phyloP scores from a whole-genome alignment of 2,888 invertebrate genomes.

The Mechanitis messenoides region DNA sequence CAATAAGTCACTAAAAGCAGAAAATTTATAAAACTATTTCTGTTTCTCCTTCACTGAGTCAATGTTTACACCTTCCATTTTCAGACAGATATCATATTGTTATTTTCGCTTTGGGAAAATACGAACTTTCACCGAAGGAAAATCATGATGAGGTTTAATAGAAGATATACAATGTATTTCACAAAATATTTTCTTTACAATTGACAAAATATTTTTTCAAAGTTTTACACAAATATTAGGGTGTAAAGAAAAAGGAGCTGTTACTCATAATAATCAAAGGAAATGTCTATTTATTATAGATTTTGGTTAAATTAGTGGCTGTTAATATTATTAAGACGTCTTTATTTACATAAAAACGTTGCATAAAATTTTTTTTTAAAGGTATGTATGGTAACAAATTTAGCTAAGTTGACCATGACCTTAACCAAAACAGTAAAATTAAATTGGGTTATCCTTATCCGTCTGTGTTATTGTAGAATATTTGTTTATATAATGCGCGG shows the following conservation, averaged over 20 bases:
- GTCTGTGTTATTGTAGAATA: slow-evolving; percentile 55
- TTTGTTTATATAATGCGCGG: slow-evolving; percentile 65
- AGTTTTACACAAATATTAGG: too few relatives aligned
- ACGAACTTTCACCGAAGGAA: too few relatives aligned
- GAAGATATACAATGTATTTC: too few relatives aligned
- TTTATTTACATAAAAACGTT: not conserved
- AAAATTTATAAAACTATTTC: slow-evolving; percentile 1
- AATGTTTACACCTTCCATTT: not conserved
- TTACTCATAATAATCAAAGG: too few relatives aligned
- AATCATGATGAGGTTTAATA: too few relatives aligned
- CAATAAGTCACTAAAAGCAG: not conserved
- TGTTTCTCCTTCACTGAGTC: not conserved
- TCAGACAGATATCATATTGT: not conserved
- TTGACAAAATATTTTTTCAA: too few relatives aligned
- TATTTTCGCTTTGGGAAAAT: too few relatives aligned
- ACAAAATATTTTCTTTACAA: too few relatives aligned
- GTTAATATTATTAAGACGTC: too few relatives aligned
- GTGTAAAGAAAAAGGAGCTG: too few relatives aligned
- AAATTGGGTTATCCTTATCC: slow-evolving; percentile 40
- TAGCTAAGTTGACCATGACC: slow-evolving; percentile 22
- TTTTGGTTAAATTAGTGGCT: too few relatives aligned
- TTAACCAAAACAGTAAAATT: slow-evolving; percentile 18
- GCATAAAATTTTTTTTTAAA: not conserved
- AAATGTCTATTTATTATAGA: too few relatives aligned
- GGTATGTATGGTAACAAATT: slow-evolving; percentile 8